Base-by-base conservation (phyloP, 1,140 invertebrate species). In the Zeugodacus cucurbitae region DNA sequence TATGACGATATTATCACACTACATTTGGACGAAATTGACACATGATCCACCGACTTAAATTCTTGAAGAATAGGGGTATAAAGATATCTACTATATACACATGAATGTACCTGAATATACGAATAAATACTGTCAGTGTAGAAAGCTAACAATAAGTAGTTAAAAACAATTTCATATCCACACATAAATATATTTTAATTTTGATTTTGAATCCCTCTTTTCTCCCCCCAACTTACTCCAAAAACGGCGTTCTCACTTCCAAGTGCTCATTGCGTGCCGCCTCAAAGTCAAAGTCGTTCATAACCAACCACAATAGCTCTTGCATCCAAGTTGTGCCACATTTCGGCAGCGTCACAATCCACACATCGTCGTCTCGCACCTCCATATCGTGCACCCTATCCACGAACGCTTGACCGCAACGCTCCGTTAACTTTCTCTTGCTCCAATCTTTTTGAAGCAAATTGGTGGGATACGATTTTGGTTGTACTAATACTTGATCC, bases 261-360 rank as follows among this genome's bases (percentile, higher is more conserved):
- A 97, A 95, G 29, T 96, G 94, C 14, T 94, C 95, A 89, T 94
- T 93, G 4, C 93, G 94, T 11, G 90, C 93, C 58, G 58, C 1
- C 10, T 89, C 88, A 89, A 82, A 91, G 57, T 96, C 94, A 48
- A 95, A 93, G 88, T 96, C 91, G 89, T 96, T 95, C 78, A 94
- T 90, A 58, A 96, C 91, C 2, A 95, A 89, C 95, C 95, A 96
- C 3, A 95, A 93, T 91, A 96, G 93, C 90, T 96, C 96, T 92
- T 96, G 95, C 6, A 94, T 95, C 95, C 95, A 96, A 29, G 95
- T 96, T 8, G 96, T 96, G 8, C 95, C 90, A 67, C 88, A 86
- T 93, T 89, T 92, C 54, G 94, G 94, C 90, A 92, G 94, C 62
- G 93, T 92, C 3, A 94, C 93, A 70, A 95, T 89, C 93, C 94